Evolutionary conservation across 1,140 invertebrate genomes (phyloP), one percentile per base, ranked within the genome.

Genomic region (Notospermus geniculatus): DNA sequence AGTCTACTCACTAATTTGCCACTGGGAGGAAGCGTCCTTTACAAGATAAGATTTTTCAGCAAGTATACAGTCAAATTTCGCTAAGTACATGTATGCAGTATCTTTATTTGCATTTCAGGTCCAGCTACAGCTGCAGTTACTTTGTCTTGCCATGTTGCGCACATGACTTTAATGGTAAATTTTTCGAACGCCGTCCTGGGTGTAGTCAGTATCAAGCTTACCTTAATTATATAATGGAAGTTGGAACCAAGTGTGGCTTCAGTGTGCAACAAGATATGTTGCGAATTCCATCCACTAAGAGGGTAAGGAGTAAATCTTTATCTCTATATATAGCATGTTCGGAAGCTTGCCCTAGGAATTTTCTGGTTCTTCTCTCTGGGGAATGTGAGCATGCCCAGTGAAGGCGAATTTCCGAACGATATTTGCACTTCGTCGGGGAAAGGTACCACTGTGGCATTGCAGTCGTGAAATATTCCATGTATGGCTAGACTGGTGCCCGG

Each of bases 101-200:
- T 23, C 30, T 25, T 2, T 23, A 17, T 19, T 58, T 41, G 84
- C 25, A 59, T 69, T 65, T 36, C 65, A 82, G 81, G 56, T 88
- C 88, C 7, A 78, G 75, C 15, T 78, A 75, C 53, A 70, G 62
- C 1, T 81, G 80, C 62, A 88, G 87, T 52, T 95, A 90, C 72
- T 97, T 98, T 80, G 80, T 99, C 5, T 79, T 99, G 23, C 96
- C 96, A 0, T 99, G 96, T 77, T 99, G 96, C 81, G 86, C 90
- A 0, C 95, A 87, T 79, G 92, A 97, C 74, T 95, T 98, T 74
- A 86, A 90, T 81, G 89, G 91, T 2, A 87, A 87, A 62, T 97
- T 93, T 82, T 69, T 46, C 43, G 52, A 56, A n/a, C 60, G 60
- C 22, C 65, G 69, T 28, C 63, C 67, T 11, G 69, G 71, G 4